Base-by-base conservation (phyloP, 2,113 vertebrate genomes). In the Gnathonemus longibarbis region DNA sequence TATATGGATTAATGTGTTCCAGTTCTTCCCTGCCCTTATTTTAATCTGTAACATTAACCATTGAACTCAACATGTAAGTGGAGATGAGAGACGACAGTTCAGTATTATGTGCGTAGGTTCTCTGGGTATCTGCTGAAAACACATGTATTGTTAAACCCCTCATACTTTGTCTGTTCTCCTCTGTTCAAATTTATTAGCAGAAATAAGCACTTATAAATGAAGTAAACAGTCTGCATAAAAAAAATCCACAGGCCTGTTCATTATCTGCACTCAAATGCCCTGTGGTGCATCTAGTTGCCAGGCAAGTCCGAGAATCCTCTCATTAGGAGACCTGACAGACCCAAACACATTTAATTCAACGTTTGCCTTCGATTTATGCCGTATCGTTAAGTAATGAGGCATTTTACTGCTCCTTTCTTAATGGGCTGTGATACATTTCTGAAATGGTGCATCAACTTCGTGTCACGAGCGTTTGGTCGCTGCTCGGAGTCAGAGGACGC, bases 341-440 rank as follows among this genome's bases (percentile, higher is more conserved):
- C 66, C 88, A 77, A 46, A 52, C 62, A 83, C 46, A 74, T 84
- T 49, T 50, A 80, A 89, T 84, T 52, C 88, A 39, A 62, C 56
- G 35, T 66, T 87, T 87, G 27, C n/a, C 58, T 77, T 91, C 83
- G 84, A 88, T 91, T 58, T 87, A 85, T 74, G 80, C 85, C 45
- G 21, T 35, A 48, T 87, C 62, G 74, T 88, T 91, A 89, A 70
- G 86, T 90, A 89, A 91, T 77, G 83, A 84, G 88, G 74, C 49
- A 42, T 90, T 88, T 46, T 87, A 48, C 70, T 85, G 84, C 74
- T 77, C 27, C 66, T 46, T 66, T 77, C 52, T 53, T 89, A 62
- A 48, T 27, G 15, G 27, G 58, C 46, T 70, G 88, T 49, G 13
- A 50, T 89, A 49, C 21, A 74, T 89, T 89, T 89, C 31, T 77